Percentiles rank a stretch among this genome's conserved stretches.
phyloP scores from a whole-genome alignment of 2,888 invertebrate species.

The Drosophila ustulata region DNA sequence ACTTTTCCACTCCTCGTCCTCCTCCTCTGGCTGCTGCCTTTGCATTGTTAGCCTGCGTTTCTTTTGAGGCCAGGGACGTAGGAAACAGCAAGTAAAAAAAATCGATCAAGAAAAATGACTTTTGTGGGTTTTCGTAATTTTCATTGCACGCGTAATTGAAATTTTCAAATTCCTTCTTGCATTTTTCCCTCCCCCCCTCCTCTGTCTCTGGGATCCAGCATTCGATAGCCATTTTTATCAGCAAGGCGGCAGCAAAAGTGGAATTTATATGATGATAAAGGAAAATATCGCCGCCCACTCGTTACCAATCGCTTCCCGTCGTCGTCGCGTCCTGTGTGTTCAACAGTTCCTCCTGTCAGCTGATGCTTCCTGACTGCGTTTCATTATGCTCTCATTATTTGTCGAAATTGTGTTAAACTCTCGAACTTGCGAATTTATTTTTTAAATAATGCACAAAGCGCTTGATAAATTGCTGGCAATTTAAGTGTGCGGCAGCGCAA shows the following conservation, averaged over 20 bases:
- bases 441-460: slow-evolving; percentile 50
- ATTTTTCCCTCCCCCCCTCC: slow-evolving; percentile 52
- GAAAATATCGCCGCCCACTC: slow-evolving; percentile 53
- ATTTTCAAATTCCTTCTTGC: slow-evolving; percentile 82
- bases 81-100: slow-evolving; percentile 48
- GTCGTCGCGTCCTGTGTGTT: not conserved
- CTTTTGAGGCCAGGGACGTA: slow-evolving; percentile 59
- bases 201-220: slow-evolving; percentile 5
- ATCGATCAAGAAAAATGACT: slow-evolving; percentile 82
- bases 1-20: too few relatives aligned
- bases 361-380: slow-evolving; percentile 43
- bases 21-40: slow-evolving; percentile 3
- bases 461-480: slow-evolving; percentile 63
- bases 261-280: slow-evolving; percentile 78
- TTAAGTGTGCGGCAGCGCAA: slow-evolving; percentile 19
- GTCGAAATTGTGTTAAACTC: slow-evolving; percentile 77
- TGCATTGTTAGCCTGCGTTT: slow-evolving; percentile 69
- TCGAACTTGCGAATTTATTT: slow-evolving; percentile 40
- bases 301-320: not conserved
- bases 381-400: slow-evolving; percentile 76
- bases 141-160: slow-evolving; percentile 83
- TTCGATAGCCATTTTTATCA: slow-evolving; percentile 61
- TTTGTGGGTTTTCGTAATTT: slow-evolving; percentile 82
- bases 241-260: slow-evolving; percentile 51
- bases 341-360: slow-evolving; percentile 14